Evolutionary conservation across 2,888 invertebrate genomes (phyloP), one percentile per base, ranked within the genome.

Genomic region (Pilophorus perplexus): DNA sequence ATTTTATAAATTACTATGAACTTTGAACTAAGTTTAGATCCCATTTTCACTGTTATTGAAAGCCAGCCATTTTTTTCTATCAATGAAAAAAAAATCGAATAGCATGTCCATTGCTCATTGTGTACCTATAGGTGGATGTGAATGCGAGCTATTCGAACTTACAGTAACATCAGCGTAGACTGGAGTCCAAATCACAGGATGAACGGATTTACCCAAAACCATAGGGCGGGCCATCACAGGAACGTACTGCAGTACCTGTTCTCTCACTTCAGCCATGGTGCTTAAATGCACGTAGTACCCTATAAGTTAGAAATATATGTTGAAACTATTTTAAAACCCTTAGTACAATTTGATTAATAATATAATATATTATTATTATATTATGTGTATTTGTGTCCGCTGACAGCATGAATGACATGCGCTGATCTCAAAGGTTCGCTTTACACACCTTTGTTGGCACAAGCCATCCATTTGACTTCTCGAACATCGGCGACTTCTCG

Each of bases 391-490:
- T n/a, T n/a, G n/a, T n/a, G n/a, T n/a, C n/a, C n/a, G n/a, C n/a
- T n/a, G n/a, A n/a, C n/a, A n/a, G n/a, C n/a, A n/a, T n/a, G n/a
- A n/a, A n/a, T n/a, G n/a, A n/a, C n/a, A n/a, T n/a, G n/a, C n/a
- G n/a, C n/a, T n/a, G n/a, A n/a, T n/a, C n/a, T n/a, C n/a, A n/a
- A n/a, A n/a, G n/a, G n/a, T n/a, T n/a, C n/a, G n/a, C n/a, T n/a
- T n/a, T n/a, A n/a, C n/a, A n/a, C 77, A 82, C 87, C 88, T 78
- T 92, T 87, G 79, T 99, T 99, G 22, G 89, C 89, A 78, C 98
- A 99, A 55, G 99, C 98, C 94, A 99, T 98, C 92, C 93, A 94
- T 76, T 92, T 90, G 71, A 96, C 91, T 76, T 96, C 93, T 71
- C 90, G 83, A 55, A 92, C 89, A 78, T 98, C 97, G 28, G 93